Evolutionary conservation across 2,113 vertebrate species (phyloP).

Genomic region (Mustelus asterias): DNA sequence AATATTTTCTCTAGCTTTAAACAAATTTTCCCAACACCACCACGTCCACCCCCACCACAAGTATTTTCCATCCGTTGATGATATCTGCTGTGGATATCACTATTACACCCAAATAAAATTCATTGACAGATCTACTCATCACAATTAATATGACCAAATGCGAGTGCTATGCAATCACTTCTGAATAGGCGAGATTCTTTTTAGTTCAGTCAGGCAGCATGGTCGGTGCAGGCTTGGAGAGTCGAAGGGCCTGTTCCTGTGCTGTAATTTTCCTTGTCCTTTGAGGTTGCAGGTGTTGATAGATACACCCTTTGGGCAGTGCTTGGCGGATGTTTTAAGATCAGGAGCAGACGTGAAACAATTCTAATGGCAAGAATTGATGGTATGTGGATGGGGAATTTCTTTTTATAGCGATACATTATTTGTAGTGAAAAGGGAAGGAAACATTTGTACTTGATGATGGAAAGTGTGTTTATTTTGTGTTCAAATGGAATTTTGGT

Average conservation of each 20-base stretch:
- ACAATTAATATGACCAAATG: not conserved
- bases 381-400: not conserved
- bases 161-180: not conserved
- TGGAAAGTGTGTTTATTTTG: not conserved
- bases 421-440: not conserved
- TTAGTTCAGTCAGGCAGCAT: too few species aligned
- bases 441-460: not conserved
- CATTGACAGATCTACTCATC: not conserved
- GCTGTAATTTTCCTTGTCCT: too few species aligned
- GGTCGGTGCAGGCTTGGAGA: too few species aligned
- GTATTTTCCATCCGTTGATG: not conserved
- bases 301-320: not conserved
- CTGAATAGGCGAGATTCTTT: not conserved
- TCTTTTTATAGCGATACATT: not conserved
- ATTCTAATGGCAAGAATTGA: not conserved
- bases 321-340: not conserved
- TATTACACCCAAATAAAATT: not conserved
- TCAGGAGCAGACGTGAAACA: not conserved
- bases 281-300: not conserved
- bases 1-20: not conserved
- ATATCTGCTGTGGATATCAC: not conserved
- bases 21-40: not conserved
- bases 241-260: too few species aligned
- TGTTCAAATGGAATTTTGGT: not conserved
- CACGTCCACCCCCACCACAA: not conserved